A percentile compares a stretch with the other conserved stretches of the same genome.
Conservation (phyloP, 2,797 vertebrate genomes). For the Pelobates cultripes region DNA sequence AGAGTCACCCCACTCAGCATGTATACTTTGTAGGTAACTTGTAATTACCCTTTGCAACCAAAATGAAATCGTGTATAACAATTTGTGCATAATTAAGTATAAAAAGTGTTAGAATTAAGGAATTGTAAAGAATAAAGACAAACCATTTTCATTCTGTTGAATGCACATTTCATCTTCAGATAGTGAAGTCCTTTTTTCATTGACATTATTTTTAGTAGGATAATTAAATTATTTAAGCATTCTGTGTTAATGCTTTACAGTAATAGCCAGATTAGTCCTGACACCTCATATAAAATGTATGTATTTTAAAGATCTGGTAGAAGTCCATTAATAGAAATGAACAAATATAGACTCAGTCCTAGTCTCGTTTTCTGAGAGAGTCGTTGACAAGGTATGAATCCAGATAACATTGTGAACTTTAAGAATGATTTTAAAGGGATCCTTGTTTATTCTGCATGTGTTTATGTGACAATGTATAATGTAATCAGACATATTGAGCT, state of each 20-base stretch:
- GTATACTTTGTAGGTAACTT: too few relatives aligned
- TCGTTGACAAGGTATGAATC: not conserved
- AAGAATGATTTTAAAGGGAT: not conserved
- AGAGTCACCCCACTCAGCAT: too few relatives aligned
- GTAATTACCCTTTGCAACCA: too few relatives aligned
- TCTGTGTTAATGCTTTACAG: slow-evolving; percentile 3
- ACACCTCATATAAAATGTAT: slow-evolving; percentile 19
- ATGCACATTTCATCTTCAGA: too few relatives aligned
- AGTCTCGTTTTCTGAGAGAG: not conserved
- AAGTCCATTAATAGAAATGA: slow-evolving; percentile 8
- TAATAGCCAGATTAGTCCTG: slow-evolving; percentile 9
- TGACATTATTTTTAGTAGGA: not conserved
- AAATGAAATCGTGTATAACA: too few relatives aligned
- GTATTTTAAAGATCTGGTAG: not conserved
- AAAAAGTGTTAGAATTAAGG: too few relatives aligned
- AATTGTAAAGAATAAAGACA: too few relatives aligned
- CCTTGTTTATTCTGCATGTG: not conserved
- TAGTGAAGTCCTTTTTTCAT: too few relatives aligned
- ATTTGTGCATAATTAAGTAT: too few relatives aligned
- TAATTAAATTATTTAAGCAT: slow-evolving; percentile 22
- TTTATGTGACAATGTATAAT: not conserved
- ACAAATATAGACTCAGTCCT: not conserved
- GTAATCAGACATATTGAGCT: too few relatives aligned
- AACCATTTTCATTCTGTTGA: too few relatives aligned
- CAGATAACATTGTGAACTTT: too few relatives aligned